Evolutionary conservation across 2,113 vertebrate genomes (phyloP).

Genomic region (Epinephelus moara): DNA sequence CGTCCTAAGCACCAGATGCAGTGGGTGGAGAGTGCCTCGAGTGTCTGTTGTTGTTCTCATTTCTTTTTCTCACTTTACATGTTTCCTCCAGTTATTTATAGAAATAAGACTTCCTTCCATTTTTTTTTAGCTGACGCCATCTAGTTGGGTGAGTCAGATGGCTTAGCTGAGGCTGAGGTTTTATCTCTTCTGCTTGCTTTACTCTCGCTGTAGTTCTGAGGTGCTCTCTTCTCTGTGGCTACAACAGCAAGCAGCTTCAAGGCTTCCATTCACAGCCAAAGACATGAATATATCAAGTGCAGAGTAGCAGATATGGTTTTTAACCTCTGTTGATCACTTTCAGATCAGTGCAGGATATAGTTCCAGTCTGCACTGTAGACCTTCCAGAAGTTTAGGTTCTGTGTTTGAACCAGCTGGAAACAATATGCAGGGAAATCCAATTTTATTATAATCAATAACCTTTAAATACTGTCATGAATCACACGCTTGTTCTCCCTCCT

Average conservation of each 20-base stretch:
- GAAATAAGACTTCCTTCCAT: slow-evolving; percentile 30
- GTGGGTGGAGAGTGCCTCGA: not conserved
- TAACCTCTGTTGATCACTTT: not conserved
- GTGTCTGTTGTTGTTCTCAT: slow-evolving; percentile 2
- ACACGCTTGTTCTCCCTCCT: slow-evolving; percentile 17
- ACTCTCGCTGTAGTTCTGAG: slow-evolving; percentile 13
- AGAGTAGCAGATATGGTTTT: not conserved
- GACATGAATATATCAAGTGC: not conserved
- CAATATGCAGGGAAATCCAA: not conserved
- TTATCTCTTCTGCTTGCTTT: slow-evolving; percentile 29
- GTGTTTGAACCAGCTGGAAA: not conserved
- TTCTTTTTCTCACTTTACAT: slow-evolving; percentile 2
- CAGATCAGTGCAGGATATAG: not conserved
- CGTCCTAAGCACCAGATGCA: slow-evolving; percentile 14
- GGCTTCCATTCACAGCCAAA: not conserved
- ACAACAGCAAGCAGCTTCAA: slow-evolving; percentile 9
- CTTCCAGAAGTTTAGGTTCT: not conserved
- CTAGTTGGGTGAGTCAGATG: not conserved
- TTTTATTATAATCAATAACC: not conserved
- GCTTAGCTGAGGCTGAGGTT: not conserved
- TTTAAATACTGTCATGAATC: slow-evolving; percentile 6
- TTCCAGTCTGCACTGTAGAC: not conserved
- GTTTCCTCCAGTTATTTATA: slow-evolving; percentile 49
- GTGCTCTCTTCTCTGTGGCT: slow-evolving; percentile 15
- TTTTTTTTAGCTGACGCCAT: not conserved